Evolutionary conservation across 2,797 vertebrate genomes (phyloP).

Genomic region (Peromyscus aztecus): DNA sequence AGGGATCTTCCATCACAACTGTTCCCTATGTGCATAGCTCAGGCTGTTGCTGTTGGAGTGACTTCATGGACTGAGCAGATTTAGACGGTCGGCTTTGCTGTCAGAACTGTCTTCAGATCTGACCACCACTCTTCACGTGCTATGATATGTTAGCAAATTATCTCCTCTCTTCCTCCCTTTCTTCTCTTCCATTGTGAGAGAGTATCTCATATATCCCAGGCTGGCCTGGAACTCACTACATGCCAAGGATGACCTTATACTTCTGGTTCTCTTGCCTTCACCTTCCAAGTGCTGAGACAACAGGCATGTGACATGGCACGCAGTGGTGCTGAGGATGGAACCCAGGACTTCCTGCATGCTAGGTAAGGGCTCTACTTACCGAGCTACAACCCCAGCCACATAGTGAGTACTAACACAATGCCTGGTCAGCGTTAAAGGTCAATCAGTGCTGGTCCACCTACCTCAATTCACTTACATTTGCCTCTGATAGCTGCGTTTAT

Average conservation of each 20-base stretch:
- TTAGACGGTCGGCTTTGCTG: not conserved
- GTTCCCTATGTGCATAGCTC: not conserved
- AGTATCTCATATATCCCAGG: not conserved
- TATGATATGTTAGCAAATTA: not conserved
- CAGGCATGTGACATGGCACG: not conserved
- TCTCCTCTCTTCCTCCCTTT: not conserved
- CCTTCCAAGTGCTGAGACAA: not conserved
- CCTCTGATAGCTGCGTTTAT: not conserved
- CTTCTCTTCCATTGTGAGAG: not conserved
- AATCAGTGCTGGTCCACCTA: not conserved
- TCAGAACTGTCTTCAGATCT: not conserved
- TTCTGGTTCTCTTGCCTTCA: not conserved
- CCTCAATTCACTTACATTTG: not conserved
- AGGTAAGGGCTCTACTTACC: too few relatives aligned
- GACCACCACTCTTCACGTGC: not conserved
- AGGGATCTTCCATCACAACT: constrained; percentile 3
- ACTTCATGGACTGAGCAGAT: too few relatives aligned
- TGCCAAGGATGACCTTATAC: not conserved
- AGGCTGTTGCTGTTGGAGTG: not conserved
- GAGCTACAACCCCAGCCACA: not conserved
- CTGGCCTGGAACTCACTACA: not conserved
- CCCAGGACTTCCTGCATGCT: not conserved
- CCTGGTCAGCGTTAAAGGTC: not conserved
- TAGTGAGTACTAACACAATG: not conserved
- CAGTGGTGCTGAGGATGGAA: not conserved